Conservation (phyloP, 2,888 invertebrate species). For the Lymantria dispar region DNA sequence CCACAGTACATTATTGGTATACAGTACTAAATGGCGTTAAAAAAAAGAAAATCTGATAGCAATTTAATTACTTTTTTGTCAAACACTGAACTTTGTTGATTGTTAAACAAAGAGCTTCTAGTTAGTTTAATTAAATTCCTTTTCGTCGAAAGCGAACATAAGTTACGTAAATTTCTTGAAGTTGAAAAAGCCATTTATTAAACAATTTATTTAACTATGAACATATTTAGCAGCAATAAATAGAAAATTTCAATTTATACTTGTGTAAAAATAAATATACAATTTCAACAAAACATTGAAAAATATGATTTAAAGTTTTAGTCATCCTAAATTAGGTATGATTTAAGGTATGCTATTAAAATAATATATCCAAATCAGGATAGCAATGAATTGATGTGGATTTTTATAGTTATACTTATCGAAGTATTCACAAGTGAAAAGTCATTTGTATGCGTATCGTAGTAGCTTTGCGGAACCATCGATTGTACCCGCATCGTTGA, state of each 20-base stretch:
- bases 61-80: slow-evolving; percentile 22
- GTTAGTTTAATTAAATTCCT: slow-evolving; percentile 36
- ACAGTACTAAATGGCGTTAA: too few species aligned
- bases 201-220: not conserved
- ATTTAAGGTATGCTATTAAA: not conserved
- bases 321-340: not conserved
- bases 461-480: slow-evolving; percentile 45
- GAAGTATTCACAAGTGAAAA: slow-evolving; percentile 43
- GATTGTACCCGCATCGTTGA: slow-evolving; percentile 65
- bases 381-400: not conserved
- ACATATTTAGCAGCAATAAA: not conserved
- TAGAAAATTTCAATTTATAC: not conserved
- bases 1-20: too few species aligned
- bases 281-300: not conserved
- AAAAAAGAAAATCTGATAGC: slow-evolving; percentile 14
- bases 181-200: not conserved
- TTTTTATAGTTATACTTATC: slow-evolving; percentile 14
- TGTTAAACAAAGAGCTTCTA: slow-evolving; percentile 19
- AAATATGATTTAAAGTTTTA: not conserved
- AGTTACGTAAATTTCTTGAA: slow-evolving; percentile 6
- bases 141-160: slow-evolving; percentile 13
- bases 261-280: not conserved
- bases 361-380: not conserved
- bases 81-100: slow-evolving; percentile 17
- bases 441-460: slow-evolving; percentile 64